Evolutionary conservation across 2,797 vertebrate genomes (phyloP).

Genomic region (Epinephelus awoara): DNA sequence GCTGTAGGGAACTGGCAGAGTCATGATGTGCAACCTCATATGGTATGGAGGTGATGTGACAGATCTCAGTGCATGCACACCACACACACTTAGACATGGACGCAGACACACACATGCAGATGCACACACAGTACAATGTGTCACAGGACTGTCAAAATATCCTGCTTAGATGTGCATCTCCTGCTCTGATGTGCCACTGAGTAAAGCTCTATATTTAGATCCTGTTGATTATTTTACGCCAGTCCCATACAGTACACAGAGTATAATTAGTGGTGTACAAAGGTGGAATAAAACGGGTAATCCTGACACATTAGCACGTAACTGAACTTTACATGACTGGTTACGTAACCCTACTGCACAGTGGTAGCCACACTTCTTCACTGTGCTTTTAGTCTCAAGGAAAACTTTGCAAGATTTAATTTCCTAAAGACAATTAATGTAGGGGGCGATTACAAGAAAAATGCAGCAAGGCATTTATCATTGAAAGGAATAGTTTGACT

Average conservation of each 20-base stretch:
- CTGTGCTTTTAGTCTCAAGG: not conserved
- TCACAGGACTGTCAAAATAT: constrained; percentile 70
- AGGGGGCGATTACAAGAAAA: not conserved
- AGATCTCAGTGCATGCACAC: constrained; percentile 58
- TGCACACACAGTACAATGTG: constrained; percentile 46
- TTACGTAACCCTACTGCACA: not conserved
- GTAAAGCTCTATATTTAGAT: constrained; percentile 65
- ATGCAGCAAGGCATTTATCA: not conserved
- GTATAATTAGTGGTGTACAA: not conserved
- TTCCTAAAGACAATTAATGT: not conserved
- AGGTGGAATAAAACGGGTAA: not conserved
- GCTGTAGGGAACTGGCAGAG: constrained; percentile 77
- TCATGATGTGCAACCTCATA: constrained; percentile 75
- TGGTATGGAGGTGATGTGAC: constrained; percentile 76
- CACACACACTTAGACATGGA: constrained; percentile 8
- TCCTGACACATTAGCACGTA: not conserved
- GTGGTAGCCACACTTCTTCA: not conserved
- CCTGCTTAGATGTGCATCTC: constrained; percentile 73
- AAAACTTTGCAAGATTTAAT: not conserved
- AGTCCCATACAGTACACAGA: constrained; percentile 7
- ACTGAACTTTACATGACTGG: not conserved
- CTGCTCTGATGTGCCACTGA: constrained; percentile 55
- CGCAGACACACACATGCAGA: constrained; percentile 25
- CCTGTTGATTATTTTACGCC: constrained; percentile 48
- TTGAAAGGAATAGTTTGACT: not conserved